Conservation (phyloP, 2,113 vertebrate species). For the Saccopteryx leptura region DNA sequence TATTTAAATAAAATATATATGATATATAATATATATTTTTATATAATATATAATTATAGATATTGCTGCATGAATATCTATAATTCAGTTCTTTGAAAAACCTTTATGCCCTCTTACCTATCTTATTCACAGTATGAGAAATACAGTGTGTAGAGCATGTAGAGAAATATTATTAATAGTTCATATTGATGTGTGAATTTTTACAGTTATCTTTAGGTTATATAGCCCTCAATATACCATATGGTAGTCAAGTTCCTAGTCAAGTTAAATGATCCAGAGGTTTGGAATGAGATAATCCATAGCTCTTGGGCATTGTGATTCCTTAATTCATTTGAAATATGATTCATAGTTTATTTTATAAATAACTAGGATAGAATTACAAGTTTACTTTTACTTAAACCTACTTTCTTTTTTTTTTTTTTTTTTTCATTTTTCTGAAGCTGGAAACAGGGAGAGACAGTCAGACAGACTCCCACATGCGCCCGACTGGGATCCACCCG, state of each 20-base stretch:
- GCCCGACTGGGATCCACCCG: too few relatives aligned
- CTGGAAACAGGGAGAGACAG: too few relatives aligned
- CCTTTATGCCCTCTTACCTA: background rate
- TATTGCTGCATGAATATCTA: background rate
- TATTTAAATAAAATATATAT: conserved; percentile 8
- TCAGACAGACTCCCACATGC: too few relatives aligned
- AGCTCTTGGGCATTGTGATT: background rate
- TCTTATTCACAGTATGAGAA: background rate
- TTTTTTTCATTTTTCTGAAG: too few relatives aligned
- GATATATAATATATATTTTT: background rate
- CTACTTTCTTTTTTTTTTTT: too few relatives aligned
- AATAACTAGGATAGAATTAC: conserved; percentile 57
- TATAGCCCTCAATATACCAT: background rate
- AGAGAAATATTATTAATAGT: background rate
- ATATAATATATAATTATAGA: background rate
- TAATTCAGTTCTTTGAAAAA: conserved; percentile 21
- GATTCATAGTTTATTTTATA: conserved; percentile 67
- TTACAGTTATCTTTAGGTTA: background rate
- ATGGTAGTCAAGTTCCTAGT: background rate
- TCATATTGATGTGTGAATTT: conserved; percentile 34
- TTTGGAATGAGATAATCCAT: conserved; percentile 26
- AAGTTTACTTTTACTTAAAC: conserved; percentile 44
- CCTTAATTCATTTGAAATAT: conserved; percentile 54
- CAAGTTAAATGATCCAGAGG: conserved; percentile 15
- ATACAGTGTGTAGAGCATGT: background rate